Evolutionary conservation across 1,140 invertebrate genomes (phyloP), one percentile per base, ranked within the genome.

Genomic region (Globodera rostochiensis): DNA sequence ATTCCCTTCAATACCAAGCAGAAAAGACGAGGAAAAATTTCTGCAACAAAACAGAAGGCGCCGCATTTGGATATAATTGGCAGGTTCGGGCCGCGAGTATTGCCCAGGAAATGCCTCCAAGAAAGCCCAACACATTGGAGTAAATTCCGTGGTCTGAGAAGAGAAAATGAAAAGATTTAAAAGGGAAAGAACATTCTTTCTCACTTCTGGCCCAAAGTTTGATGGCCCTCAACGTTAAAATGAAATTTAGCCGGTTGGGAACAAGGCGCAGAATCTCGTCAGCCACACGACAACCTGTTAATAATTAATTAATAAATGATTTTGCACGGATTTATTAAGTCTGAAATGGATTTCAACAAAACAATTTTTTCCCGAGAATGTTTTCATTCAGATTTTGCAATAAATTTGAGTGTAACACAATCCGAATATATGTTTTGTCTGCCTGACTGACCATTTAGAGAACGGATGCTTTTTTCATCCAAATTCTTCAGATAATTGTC

Each of bases 161-260:
- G n/a, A 45, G 67, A 15, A 85, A 15, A 47, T 45, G 84, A 9
- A 6, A 60, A 8, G 9, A 47, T n/a, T n/a, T 21, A 57, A 67
- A 82, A 49, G n/a, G 49, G 77, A 46, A 86, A 47, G 15, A 74
- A 19, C 19, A 71, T 11, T 86, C n/a, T 87, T 19, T 93, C 94
- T 93, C 92, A 97, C 96, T 94, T 93, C 98, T 99, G 5, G 97
- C 97, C 97, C 97, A 99, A 67, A 99, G 91, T 91, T 99, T 99
- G 80, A 99, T 97, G 21, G 96, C 94, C 86, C 96, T 91, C 66
- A 99, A 91, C 6, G 97, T 95, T 73, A 98, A 92, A 82, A 95
- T 93, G 91, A 99, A 99, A 91, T 94, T 95, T 89, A 97, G 94
- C 85, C 95, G 94, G 90, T 98, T 95, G 50, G 98, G 97, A 85